These are phyloP conservation scores for Ia io DNA, from an alignment of 2,113 vertebrate genomes.

Conservation along the genomic window DNA sequence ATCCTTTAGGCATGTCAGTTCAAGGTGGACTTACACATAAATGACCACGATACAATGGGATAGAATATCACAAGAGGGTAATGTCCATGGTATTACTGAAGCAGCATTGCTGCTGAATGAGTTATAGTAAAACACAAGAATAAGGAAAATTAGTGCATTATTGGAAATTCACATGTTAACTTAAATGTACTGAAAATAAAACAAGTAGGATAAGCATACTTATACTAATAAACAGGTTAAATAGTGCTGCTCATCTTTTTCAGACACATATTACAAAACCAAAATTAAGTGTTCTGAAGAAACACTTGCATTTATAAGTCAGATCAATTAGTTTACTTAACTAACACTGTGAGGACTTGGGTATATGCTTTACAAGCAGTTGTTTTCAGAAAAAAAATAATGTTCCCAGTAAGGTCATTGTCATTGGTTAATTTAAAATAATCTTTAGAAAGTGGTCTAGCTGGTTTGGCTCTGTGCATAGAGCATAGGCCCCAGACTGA, in stretches of 20 bases:
- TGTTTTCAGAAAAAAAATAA: conserved; percentile 18
- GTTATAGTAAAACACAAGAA: neutral
- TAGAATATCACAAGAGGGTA: neutral
- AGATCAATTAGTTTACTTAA: neutral
- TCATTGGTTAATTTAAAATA: neutral
- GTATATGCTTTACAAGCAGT: neutral
- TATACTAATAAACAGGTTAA: neutral
- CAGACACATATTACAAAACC: neutral
- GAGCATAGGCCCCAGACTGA: too few relatives aligned
- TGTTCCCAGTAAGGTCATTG: neutral
- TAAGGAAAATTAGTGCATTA: neutral
- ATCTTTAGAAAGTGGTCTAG: too few relatives aligned
- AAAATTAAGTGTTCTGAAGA: neutral
- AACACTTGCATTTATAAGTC: neutral
- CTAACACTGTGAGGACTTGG: neutral
- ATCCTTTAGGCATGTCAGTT: neutral
- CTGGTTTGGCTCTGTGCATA: too few relatives aligned
- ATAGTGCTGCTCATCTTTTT: neutral
- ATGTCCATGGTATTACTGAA: neutral
- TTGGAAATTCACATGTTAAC: neutral
- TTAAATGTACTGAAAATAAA: neutral
- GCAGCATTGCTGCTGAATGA: neutral
- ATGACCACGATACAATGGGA: neutral
- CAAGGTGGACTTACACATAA: neutral
- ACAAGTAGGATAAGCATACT: neutral